These are phyloP conservation scores for Scolopax rusticola DNA, from an alignment of 2,797 vertebrate species.

Conservation along the genomic window DNA sequence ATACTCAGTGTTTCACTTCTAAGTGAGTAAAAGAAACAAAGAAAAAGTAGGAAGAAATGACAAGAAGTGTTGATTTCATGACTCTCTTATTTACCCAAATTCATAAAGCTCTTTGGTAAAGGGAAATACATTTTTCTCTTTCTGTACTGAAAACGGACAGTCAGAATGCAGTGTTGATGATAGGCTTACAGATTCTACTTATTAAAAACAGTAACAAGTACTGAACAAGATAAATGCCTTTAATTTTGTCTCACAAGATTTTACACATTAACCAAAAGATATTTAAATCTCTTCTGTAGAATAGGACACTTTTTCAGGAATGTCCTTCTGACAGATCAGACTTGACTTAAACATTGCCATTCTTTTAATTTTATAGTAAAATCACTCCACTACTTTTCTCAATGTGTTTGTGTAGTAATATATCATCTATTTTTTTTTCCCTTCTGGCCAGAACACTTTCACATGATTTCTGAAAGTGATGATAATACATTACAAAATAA, in stretches of 20 bases:
- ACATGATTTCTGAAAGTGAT: background rate
- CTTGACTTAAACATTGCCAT: background rate
- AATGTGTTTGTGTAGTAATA: background rate
- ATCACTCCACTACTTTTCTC: background rate
- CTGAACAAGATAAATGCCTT: background rate
- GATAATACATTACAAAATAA: background rate
- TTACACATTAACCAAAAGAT: background rate
- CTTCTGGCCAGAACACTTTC: background rate
- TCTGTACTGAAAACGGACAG: background rate
- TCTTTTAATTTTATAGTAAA: slow-evolving; percentile 1
- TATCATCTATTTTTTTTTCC: background rate
- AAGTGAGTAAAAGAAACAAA: background rate
- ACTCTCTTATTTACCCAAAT: background rate
- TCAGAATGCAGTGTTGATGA: background rate
- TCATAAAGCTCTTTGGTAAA: background rate
- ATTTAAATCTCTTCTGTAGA: background rate
- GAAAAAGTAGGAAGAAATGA: background rate
- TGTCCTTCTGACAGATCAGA: background rate
- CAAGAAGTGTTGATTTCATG: background rate
- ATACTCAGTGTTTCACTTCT: background rate
- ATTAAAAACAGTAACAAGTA: background rate
- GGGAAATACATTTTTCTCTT: background rate
- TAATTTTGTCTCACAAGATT: background rate
- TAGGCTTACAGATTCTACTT: background rate
- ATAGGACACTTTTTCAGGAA: background rate